phyloP scores from a whole-genome alignment of 2,797 vertebrate species.

The Paratrypauchen microcephalus region DNA sequence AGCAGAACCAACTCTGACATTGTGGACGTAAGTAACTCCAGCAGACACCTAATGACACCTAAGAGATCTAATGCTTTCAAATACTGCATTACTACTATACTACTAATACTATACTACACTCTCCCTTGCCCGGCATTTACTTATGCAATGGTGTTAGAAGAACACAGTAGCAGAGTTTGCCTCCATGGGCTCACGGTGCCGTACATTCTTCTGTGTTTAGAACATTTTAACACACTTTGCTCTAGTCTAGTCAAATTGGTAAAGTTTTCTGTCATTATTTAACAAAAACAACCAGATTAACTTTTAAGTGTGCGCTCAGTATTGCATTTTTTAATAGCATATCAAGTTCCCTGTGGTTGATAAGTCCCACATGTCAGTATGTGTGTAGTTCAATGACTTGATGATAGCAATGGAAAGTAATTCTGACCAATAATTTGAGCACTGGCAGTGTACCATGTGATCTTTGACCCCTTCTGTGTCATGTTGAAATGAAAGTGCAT shows the following conservation, averaged over 20 bases:
- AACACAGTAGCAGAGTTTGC: conserved; percentile 26
- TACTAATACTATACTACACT: not conserved
- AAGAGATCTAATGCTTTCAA: not conserved
- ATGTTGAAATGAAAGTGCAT: not conserved
- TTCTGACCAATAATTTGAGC: not conserved
- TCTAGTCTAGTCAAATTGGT: too few species aligned
- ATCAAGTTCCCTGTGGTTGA: not conserved
- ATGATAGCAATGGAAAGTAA: not conserved
- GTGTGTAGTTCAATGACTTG: not conserved
- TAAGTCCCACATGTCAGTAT: not conserved
- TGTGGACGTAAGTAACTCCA: conserved; percentile 82
- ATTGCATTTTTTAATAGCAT: not conserved
- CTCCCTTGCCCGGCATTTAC: conserved; percentile 13
- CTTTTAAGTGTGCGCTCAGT: not conserved
- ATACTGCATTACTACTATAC: conserved; percentile 4
- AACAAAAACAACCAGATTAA: not conserved
- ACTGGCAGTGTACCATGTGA: not conserved
- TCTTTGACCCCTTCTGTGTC: not conserved
- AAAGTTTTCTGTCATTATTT: not conserved
- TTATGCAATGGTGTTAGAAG: conserved; percentile 41
- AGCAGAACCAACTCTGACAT: conserved; percentile 96
- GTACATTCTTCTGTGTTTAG: conserved; percentile 16
- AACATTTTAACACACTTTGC: too few species aligned
- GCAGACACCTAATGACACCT: not conserved
- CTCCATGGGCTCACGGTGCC: not conserved